phyloP scores from a whole-genome alignment of 2,113 vertebrate species.

The Pelecanoides urinatrix region DNA sequence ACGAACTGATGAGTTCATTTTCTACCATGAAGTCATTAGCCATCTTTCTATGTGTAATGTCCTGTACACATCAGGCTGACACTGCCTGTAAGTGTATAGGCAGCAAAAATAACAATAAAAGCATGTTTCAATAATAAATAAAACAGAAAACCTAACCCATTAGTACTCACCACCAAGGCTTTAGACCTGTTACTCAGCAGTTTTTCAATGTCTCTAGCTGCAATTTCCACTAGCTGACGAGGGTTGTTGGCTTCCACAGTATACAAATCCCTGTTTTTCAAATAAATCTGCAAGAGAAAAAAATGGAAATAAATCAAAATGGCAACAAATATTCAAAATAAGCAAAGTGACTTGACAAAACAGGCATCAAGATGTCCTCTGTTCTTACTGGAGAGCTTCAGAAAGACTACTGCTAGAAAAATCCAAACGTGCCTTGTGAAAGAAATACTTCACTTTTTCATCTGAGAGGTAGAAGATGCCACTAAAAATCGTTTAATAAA shows the following conservation, averaged over 20 bases:
- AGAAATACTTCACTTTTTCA: not conserved
- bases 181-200: slow-evolving; percentile 90
- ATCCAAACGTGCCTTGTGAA: not conserved
- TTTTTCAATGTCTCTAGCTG: slow-evolving; percentile 93
- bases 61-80: not conserved
- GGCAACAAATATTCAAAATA: not conserved
- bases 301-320: not conserved
- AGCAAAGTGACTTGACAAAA: not conserved
- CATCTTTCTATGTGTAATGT: not conserved
- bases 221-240: slow-evolving; percentile 89
- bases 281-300: slow-evolving; percentile 82
- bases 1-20: slow-evolving; percentile 18
- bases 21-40: not conserved
- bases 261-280: slow-evolving; percentile 81
- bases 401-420: not conserved
- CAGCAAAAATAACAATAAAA: not conserved
- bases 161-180: slow-evolving; percentile 88
- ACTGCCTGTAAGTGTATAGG: not conserved
- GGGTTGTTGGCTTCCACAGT: slow-evolving; percentile 92
- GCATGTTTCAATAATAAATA: not conserved
- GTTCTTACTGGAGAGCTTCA: not conserved
- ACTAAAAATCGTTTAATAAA: not conserved
- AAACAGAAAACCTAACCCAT: not conserved
- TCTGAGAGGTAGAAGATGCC: not conserved
- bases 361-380: not conserved